Conservation (phyloP, 2,113 vertebrate species). For the Marcusenius ussheri region DNA sequence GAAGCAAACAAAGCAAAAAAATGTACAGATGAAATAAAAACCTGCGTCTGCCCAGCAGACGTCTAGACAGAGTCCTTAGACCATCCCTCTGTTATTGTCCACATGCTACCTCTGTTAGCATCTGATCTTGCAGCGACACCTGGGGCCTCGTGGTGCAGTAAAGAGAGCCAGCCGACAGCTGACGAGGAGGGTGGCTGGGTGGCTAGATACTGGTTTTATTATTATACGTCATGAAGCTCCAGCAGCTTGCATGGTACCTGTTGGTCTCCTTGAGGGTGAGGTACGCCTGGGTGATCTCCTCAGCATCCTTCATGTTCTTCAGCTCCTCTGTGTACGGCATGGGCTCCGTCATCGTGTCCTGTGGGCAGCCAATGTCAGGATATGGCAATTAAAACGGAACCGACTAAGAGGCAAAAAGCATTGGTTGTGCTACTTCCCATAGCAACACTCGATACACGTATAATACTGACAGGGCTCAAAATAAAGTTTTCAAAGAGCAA, state of each 20-base stretch:
- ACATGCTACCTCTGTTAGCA: background rate
- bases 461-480: background rate
- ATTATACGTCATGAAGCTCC: background rate
- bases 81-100: background rate
- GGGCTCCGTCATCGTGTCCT: slow-evolving; percentile 96
- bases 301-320: slow-evolving; percentile 89
- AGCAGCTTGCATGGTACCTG: slow-evolving; percentile 1
- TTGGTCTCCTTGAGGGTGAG: slow-evolving; percentile 87
- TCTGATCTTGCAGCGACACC: background rate
- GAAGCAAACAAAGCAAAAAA: background rate
- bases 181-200: background rate
- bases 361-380: background rate
- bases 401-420: background rate
- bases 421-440: too few species aligned
- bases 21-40: background rate
- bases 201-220: background rate
- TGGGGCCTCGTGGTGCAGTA: background rate
- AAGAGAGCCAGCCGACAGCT: background rate
- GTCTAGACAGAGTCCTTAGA: background rate
- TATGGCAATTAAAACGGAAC: background rate
- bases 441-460: background rate
- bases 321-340: slow-evolving; percentile 81
- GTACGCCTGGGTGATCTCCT: slow-evolving; percentile 92
- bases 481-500: background rate
- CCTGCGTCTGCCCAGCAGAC: background rate